Evolutionary conservation across 1,140 invertebrate species (phyloP), one percentile per base, ranked within the genome.

Genomic region (Sogatella furcifera): DNA sequence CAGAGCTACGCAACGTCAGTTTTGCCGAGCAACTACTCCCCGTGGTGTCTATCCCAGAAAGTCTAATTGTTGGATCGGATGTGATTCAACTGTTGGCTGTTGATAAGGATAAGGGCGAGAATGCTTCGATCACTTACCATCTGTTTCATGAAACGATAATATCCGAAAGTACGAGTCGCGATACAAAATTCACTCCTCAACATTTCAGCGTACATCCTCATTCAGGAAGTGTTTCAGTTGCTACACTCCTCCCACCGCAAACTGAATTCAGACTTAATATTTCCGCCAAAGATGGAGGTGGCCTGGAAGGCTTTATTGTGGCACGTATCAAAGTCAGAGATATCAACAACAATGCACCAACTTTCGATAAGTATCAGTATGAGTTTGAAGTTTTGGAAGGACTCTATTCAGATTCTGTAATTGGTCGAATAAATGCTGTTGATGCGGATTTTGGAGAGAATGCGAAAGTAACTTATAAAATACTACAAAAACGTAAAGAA

Each of bases 341-440:
- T 72, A 80, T 92, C 0, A 95, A 95, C 69, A 86, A 95, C 69
- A 89, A 93, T 69, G 80, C 85, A 14, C 92, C 92, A 0, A 80
- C 83, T 49, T 95, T 95, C 64, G 84, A 83, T 62, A 84, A 88
- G 66, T 79, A 84, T 1, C 86, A 83, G 79, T 95, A 94, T 71
- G 84, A 80, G 14, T 94, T 93, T 68, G 85, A 90, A 63, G 78
- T 92, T 0, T 76, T 84, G 15, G 92, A 95, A 76, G 87, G 89
- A 1, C 77, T 78, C 46, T 86, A 89, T 69, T 77, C 82, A 6
- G 78, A 83, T 31, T 79, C 80, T 55, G 76, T 88, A 3, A 72
- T 90, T 24, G 92, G 90, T 13, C 81, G 79, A 61, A 83, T 95
- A 59, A 80, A 83, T 62, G 89, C 89, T 0, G 79, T 78, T 0